Evolutionary conservation across 2,888 invertebrate species (phyloP), one percentile per base, ranked within the genome.

Genomic region (Suillia variegata): DNA sequence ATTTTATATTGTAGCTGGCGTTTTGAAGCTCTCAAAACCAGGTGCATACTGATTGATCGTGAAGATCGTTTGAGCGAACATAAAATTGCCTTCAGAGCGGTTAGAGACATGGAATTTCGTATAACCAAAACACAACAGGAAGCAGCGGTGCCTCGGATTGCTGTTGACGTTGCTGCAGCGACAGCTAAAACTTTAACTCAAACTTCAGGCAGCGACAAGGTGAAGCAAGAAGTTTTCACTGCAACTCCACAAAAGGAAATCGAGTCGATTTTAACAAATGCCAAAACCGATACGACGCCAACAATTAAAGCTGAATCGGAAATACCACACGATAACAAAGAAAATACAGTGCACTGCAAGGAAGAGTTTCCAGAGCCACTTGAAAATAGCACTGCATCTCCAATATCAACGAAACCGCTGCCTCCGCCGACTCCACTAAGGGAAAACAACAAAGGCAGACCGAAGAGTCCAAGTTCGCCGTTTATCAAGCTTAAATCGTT

Each of bases 1-100:
- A n/a, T n/a, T n/a, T n/a, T n/a, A n/a, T 13, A 38, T 49, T 21
- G 34, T 48, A 82, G 81, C 56, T 82, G 82, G 82, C 76, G 82
- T 18, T 82, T 82, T 64, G 82, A 82, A 63, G 75, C 80, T 0
- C 64, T 82, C 2, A 81, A 79, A 61, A 75, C 75, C 1, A 75
- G 81, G 10, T 81, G 81, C 53, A 70, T 80, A 53, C 66, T 82
- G 2, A 73, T 80, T 31, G 75, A 80, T 61, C 74, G 80, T n/a
- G 82, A 82, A 66, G 66, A 75, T 63, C 62, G 79, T 17, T 69
- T 82, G 20, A 72, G 69, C 26, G 76, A 81, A 42, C 70, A 81
- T 59, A 70, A 76, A 22, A 79, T 82, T 31, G 15, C 62, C 12
- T 81, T 77, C n/a, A 77, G 77, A 61, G 67, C 69, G 8, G 64